Base-by-base conservation (phyloP, 2,797 vertebrate species). In the Hyperoplus lanceolatus region DNA sequence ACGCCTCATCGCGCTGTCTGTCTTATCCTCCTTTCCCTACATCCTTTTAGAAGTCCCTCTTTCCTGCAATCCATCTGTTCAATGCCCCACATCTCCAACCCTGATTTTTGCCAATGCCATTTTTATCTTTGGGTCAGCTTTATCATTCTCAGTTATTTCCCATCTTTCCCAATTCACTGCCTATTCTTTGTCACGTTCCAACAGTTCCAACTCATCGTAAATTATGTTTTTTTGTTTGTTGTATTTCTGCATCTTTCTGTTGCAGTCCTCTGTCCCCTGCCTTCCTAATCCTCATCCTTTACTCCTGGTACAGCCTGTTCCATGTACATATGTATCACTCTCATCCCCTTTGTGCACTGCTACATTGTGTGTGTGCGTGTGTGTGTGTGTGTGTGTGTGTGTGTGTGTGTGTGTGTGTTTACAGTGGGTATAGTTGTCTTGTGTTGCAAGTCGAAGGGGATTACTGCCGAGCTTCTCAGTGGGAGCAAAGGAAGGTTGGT, bases 271-370 rank as follows among this genome's bases (percentile, higher is more conserved):
- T 62, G 15, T 69, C 58, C 54, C 2, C n/a, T 55, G 6, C 55
- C 63, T 62, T 65, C 60, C 61, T 75, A 84, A 84, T 83, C 77
- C 73, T 39, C 36, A 51, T 63, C 48, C 76, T 80, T 14, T 41
- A 71, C 57, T 74, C 42, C 15, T 54, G 58, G 45, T 16, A 38
- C 13, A n/a, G 18, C 61, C 73, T 36, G 13, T 38, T 80, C 70
- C 72, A 66, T 86, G 78, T 29, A 29, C 29, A 29, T 56, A 58
- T 68, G 64, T 75, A 42, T 46, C 49, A 46, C 18, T 72, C 51
- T 68, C 70, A 58, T 72, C 68, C 48, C 43, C 60, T 60, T 58
- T 63, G 15, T 42, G n/a, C 15, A 4, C 59, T 5, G 46, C 73
- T 72, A 68, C 59, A 16, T 42, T 42, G 29, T 21, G 54, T 38